phyloP scores from a whole-genome alignment of 2,888 invertebrate genomes.

The Pycnomerus fuliginosus region DNA sequence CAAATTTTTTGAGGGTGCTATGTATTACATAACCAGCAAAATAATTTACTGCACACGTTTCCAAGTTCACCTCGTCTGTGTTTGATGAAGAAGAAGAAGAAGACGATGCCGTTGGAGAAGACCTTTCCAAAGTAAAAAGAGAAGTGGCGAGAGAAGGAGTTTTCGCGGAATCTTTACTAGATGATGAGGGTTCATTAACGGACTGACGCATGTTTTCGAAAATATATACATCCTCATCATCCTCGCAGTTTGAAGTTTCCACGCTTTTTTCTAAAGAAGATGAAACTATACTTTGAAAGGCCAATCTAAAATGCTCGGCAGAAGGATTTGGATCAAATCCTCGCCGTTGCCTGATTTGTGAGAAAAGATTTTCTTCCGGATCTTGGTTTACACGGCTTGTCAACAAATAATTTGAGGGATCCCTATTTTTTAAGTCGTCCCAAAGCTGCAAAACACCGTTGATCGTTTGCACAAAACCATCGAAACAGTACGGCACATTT shows the following conservation, averaged over 20 bases:
- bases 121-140: too few relatives aligned
- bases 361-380: neutral
- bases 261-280: neutral
- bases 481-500: neutral
- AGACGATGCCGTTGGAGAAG: too few relatives aligned
- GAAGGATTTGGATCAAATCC: neutral
- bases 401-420: neutral
- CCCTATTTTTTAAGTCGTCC: neutral
- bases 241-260: neutral
- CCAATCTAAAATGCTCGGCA: neutral
- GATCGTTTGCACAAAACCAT: neutral
- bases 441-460: neutral
- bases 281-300: neutral
- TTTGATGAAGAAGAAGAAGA: too few relatives aligned
- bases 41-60: too few relatives aligned
- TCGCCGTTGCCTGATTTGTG: neutral
- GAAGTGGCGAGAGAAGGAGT: too few relatives aligned
- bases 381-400: neutral
- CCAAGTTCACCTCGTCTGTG: too few relatives aligned
- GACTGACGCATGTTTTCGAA: too few relatives aligned
- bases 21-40: too few relatives aligned
- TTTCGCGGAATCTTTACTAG: too few relatives aligned
- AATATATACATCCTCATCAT: neutral
- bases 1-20: too few relatives aligned
- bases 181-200: too few relatives aligned